Evolutionary conservation across 2,113 vertebrate genomes (phyloP).

Genomic region (Pangasianodon gigas): DNA sequence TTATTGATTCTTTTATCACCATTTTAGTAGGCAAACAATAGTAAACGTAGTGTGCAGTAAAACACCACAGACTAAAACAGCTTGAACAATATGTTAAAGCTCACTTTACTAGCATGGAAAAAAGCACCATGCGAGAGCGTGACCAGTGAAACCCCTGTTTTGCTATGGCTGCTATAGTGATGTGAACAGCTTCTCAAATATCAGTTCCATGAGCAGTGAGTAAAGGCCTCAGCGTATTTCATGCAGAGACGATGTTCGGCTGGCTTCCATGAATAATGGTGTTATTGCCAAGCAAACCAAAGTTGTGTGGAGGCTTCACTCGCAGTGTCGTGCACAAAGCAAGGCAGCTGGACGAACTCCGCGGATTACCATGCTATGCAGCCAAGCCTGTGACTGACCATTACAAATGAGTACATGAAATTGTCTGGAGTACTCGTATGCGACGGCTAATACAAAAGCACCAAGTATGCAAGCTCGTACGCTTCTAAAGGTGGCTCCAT

Average conservation of each 20-base stretch:
- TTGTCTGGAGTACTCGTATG: not conserved
- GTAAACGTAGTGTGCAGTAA: not conserved
- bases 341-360: not conserved
- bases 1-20: not conserved
- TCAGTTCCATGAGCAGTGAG: not conserved
- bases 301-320: not conserved
- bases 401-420: not conserved
- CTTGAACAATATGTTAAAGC: not conserved
- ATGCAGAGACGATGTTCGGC: not conserved
- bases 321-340: not conserved
- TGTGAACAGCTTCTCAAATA: not conserved
- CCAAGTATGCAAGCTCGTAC: not conserved
- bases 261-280: not conserved
- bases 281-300: not conserved
- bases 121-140: not conserved
- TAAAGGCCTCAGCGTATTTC: not conserved
- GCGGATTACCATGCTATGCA: not conserved
- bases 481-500: not conserved
- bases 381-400: not conserved
- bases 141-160: not conserved
- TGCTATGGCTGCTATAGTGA: not conserved
- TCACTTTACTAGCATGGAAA: not conserved
- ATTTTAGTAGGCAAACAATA: not conserved
- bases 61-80: not conserved
- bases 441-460: not conserved